These are phyloP conservation scores for Holocentrus rufus DNA, from an alignment of 2,797 vertebrate genomes.

Conservation along the genomic window DNA sequence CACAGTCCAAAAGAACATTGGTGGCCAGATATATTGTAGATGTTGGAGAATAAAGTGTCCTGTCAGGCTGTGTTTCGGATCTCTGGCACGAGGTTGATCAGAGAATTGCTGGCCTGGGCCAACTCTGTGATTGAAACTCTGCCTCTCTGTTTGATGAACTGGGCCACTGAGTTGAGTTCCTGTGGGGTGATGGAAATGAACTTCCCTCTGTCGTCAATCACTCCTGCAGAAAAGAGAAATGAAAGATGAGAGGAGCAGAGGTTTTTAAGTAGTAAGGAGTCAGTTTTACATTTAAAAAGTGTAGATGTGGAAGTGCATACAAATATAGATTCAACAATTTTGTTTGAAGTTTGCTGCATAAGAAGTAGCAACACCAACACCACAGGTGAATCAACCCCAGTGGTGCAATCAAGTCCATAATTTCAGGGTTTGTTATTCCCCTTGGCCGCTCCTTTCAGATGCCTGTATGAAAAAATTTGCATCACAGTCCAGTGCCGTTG, in stretches of 20 bases:
- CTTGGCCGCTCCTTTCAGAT: too few species aligned
- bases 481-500: too few species aligned
- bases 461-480: too few species aligned
- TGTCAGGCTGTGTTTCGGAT: conserved; percentile 65
- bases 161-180: conserved; percentile 90
- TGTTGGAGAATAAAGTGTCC: not conserved
- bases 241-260: not conserved
- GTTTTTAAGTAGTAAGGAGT: not conserved
- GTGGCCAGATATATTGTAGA: not conserved
- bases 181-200: conserved; percentile 96
- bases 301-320: too few species aligned
- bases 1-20: not conserved
- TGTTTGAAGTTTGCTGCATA: too few species aligned
- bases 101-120: conserved; percentile 92
- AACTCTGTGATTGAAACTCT: conserved; percentile 93
- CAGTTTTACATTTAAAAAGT: too few species aligned
- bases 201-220: conserved; percentile 97
- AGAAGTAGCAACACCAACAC: too few species aligned
- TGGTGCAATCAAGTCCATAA: too few species aligned
- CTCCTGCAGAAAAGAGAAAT: conserved; percentile 79
- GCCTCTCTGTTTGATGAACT: conserved; percentile 90
- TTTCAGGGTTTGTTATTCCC: too few species aligned
- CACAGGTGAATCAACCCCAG: too few species aligned
- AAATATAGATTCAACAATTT: too few species aligned
- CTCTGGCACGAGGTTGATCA: conserved; percentile 89